Conservation (phyloP, 2,113 vertebrate species). For the Sorex fumeus region DNA sequence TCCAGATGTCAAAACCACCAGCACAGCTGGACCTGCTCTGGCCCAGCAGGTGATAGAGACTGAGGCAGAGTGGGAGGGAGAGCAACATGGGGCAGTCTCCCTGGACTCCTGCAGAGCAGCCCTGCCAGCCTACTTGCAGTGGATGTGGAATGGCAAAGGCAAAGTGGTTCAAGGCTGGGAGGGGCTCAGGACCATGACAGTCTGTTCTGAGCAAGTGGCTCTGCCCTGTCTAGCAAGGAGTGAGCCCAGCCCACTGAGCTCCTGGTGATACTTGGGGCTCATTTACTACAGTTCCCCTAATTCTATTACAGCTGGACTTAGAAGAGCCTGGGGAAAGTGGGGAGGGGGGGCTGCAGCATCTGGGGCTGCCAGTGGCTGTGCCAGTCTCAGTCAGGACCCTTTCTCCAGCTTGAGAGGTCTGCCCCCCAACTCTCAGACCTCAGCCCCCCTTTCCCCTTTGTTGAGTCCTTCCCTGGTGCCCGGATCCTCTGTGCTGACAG, state of each 20-base stretch:
- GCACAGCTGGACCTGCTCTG: neutral
- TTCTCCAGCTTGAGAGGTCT: neutral
- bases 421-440: no score
- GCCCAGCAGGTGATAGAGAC: neutral
- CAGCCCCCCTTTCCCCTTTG: neutral
- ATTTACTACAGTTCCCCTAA: neutral
- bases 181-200: neutral
- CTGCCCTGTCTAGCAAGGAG: neutral
- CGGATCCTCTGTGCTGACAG: slow-evolving; percentile 46
- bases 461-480: neutral
- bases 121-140: no score
- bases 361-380: neutral
- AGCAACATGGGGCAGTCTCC: neutral
- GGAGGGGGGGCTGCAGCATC: no score
- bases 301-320: neutral
- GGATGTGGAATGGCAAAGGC: neutral
- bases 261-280: neutral
- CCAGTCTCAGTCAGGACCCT: neutral
- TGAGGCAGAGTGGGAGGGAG: neutral
- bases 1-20: neutral
- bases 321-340: no score
- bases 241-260: neutral
- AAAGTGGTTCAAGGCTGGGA: no score
- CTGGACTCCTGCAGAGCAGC: no score
- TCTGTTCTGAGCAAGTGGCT: neutral